Base-by-base conservation (phyloP, 1,140 invertebrate genomes). In the Latrodectus geometricus region DNA sequence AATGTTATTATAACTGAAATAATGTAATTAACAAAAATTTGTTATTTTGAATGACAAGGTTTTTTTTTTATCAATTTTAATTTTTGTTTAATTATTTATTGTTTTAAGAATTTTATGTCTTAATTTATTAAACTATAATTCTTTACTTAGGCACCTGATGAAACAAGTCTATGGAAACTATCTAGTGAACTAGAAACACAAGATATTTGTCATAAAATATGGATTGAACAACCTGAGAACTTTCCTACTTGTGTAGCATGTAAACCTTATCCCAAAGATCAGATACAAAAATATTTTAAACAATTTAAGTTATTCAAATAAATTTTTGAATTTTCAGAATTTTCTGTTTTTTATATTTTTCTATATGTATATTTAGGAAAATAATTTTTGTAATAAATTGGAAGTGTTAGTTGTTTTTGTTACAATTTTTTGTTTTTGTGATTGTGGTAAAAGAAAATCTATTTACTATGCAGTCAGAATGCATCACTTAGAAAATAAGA, bases 151-250 rank as follows among this genome's bases (percentile, higher is more conserved):
- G 94, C 95, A 78, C 93, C 94, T 65, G 94, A 96, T 93, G 96
- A 97, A 92, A 92, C 93, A 66, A 92, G 93, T 88, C 91, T 99
- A 74, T 92, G 92, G 54, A 92, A 93, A 88, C 90, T 98, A 4
- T 92, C 93, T 87, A 92, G 93, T 87, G 94, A 93, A 90, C 91
- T 99, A 73, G 92, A 92, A 70, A 92, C 94, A 89, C 94, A 94
- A 88, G 93, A 93, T 49, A 94, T 99, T 76, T 93, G 94, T 88
- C 95, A 99, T 91, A 98, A 98, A 91, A 90, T 99, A 21, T 99
- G 98, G 98, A 95, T 97, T 87, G 98, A 99, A 92, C 96, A 99
- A 90, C 98, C 98, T 15, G 98, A 99, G 93, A 97, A 98, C 92
- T 95, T 97, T 90, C 94, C 97, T 68, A 99, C 98, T 2, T 99